Conservation (phyloP, 2,797 vertebrate genomes). For the Pristis pectinata region DNA sequence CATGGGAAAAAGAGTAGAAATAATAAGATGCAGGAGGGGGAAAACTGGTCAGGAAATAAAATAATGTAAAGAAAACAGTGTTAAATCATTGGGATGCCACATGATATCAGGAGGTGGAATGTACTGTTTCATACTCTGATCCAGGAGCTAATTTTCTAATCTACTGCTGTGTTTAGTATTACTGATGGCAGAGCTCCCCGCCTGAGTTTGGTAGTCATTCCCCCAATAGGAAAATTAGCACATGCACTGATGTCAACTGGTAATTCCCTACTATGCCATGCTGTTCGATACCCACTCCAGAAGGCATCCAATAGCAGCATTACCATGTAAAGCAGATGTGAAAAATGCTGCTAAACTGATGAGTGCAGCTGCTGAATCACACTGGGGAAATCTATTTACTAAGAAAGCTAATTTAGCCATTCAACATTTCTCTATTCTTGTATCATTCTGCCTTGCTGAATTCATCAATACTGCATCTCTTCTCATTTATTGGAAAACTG, state of each 20-base stretch:
- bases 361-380: background rate
- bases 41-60: background rate
- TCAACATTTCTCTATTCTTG: background rate
- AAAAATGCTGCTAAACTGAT: background rate
- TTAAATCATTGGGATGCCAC: no score
- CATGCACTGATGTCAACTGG: background rate
- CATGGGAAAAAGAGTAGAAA: background rate
- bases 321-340: background rate
- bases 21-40: background rate
- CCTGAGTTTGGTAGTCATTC: background rate
- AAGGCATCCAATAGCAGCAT: background rate
- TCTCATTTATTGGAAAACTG: background rate
- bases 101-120: no score
- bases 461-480: background rate
- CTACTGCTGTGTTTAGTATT: background rate
- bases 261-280: background rate
- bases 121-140: background rate
- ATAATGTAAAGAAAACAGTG: background rate
- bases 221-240: background rate
- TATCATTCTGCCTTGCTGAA: background rate
- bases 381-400: background rate
- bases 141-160: background rate
- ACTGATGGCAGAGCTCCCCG: no score
- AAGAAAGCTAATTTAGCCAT: slow-evolving; percentile 12
- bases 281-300: background rate